Conservation (phyloP, 1,140 invertebrate species). For the Aleiodes sp. region DNA sequence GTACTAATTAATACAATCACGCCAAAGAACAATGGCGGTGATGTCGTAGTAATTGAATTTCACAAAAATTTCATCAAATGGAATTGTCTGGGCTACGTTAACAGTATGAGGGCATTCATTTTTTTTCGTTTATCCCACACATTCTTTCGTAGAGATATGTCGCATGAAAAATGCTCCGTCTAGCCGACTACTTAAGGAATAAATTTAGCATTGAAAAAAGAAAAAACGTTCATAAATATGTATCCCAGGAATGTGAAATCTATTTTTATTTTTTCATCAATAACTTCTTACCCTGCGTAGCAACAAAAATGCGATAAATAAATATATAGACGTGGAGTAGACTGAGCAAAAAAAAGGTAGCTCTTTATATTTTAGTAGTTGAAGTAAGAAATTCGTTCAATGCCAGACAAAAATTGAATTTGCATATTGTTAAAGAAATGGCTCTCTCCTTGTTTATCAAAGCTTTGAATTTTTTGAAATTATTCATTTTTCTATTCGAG, state of each 20-base stretch:
- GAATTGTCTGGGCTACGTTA: too few relatives aligned
- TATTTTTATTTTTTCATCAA: neutral
- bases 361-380: neutral
- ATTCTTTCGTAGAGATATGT: neutral
- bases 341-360: neutral
- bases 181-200: neutral
- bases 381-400: neutral
- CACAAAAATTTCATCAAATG: too few relatives aligned
- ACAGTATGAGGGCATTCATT: too few relatives aligned
- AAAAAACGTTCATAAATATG: neutral
- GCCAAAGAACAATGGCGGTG: neutral
- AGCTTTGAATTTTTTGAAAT: neutral
- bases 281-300: neutral
- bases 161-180: constrained; percentile 7
- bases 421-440: constrained; percentile 23
- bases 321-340: neutral
- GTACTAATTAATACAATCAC: neutral
- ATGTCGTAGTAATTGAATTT: too few relatives aligned
- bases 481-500: neutral
- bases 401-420: constrained; percentile 22
- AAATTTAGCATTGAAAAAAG: neutral
- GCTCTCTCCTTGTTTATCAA: neutral
- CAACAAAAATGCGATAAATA: neutral
- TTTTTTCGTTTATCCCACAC: neutral
- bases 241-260: neutral